phyloP scores from a whole-genome alignment of 1,140 invertebrate species.

The Asobara japonica region DNA sequence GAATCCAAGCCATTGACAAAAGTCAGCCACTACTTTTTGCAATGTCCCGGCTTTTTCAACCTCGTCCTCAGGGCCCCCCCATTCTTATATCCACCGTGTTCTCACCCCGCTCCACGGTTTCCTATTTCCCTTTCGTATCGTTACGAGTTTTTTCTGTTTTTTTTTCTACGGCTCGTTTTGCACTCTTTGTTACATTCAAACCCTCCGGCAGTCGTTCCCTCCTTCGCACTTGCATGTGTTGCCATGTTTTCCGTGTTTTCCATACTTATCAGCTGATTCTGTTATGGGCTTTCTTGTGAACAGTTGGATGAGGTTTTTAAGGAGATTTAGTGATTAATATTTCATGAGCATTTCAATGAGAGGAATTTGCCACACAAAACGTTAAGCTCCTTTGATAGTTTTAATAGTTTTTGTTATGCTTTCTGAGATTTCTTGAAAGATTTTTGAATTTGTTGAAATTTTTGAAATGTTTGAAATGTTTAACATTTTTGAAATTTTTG shows the following conservation, averaged over 20 bases:
- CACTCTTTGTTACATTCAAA: neutral
- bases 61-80: neutral
- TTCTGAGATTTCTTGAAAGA: no score
- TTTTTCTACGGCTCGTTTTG: neutral
- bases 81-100: neutral
- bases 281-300: neutral
- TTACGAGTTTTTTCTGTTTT: neutral
- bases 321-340: neutral
- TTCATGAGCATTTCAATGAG: neutral
- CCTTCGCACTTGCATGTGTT: neutral
- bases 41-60: no score
- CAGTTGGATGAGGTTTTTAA: neutral
- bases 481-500: no score
- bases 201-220: neutral
- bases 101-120: neutral
- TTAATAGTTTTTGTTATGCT: no score
- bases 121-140: conserved; percentile 26
- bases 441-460: no score
- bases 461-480: no score
- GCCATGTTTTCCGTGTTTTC: neutral
- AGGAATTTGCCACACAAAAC: no score
- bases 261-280: neutral
- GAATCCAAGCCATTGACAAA: no score
- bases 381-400: no score
- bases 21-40: no score